A percentile compares a stretch with the other conserved stretches of the same genome.
phyloP scores from a whole-genome alignment of 2,113 vertebrate species.

The Plotosus lineatus region DNA sequence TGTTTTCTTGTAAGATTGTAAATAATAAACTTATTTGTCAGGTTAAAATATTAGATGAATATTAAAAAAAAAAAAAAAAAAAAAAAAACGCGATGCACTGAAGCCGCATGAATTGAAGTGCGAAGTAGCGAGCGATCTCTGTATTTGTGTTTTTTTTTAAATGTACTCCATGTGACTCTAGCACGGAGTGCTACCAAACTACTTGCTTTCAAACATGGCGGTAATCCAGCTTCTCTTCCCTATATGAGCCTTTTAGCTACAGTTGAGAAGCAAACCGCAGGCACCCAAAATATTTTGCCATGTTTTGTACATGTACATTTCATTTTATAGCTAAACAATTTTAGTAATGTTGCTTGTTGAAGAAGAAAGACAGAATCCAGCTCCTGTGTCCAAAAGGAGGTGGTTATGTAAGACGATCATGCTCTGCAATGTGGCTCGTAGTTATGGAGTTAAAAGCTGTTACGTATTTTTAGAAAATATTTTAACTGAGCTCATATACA shows the following conservation, averaged over 20 bases:
- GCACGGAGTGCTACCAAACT: too few species aligned
- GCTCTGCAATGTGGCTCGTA: background rate
- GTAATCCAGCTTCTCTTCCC: background rate
- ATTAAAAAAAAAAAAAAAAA: too few species aligned
- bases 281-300: background rate
- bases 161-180: too few species aligned
- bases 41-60: too few species aligned
- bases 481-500: background rate
- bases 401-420: conserved; percentile 34
- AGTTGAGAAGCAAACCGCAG: background rate
- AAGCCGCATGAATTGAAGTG: too few species aligned
- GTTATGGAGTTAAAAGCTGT: background rate
- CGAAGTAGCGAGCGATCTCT: too few species aligned
- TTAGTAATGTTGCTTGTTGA: background rate
- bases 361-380: background rate
- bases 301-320: background rate
- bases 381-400: conserved; percentile 34
- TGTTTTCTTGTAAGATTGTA: too few species aligned
- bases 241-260: background rate
- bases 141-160: too few species aligned
- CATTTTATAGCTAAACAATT: background rate
- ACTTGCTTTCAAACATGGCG: background rate
- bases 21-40: too few species aligned
- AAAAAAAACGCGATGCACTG: too few species aligned
- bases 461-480: background rate